Conservation (phyloP, 1,140 invertebrate species). For the Medauroidea extradentata region DNA sequence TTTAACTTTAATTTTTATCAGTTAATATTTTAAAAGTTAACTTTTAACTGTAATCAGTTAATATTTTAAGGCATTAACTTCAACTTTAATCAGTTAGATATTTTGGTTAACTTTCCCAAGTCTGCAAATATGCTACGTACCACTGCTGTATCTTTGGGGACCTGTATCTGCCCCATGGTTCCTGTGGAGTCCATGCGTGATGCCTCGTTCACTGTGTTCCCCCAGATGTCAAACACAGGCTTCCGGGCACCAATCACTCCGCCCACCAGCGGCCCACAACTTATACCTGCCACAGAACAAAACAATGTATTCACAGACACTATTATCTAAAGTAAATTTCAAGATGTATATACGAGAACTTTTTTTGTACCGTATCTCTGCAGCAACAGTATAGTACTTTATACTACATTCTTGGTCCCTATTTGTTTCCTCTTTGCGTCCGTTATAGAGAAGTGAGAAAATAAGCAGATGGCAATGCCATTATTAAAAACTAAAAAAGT, state of each 20-base stretch:
- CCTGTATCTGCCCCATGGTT: constrained; percentile 80
- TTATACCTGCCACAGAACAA: constrained; percentile 73
- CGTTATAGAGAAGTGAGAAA: too few relatives aligned
- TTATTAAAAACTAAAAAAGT: too few relatives aligned
- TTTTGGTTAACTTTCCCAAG: too few relatives aligned
- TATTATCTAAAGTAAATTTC: neutral
- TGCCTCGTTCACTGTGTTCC: constrained; percentile 93
- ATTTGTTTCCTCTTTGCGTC: too few relatives aligned
- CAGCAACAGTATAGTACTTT: too few relatives aligned
- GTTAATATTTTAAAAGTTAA: too few relatives aligned
- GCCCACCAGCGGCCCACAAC: constrained; percentile 89
- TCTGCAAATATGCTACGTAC: constrained; percentile 50
- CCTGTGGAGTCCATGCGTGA: constrained; percentile 92
- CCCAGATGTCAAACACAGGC: constrained; percentile 98
- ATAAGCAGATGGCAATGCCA: too few relatives aligned
- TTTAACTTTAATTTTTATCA: too few relatives aligned
- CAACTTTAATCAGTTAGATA: too few relatives aligned
- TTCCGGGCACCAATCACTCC: constrained; percentile 97
- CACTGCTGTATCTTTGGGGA: constrained; percentile 77
- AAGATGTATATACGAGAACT: neutral
- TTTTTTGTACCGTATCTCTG: neutral
- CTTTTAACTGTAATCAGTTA: too few relatives aligned
- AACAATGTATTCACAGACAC: constrained; percentile 17
- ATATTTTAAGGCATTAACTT: too few relatives aligned
- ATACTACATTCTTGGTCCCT: too few relatives aligned